These are phyloP conservation scores for Platycheirus albimanus DNA, from an alignment of 2,888 invertebrate species.

Conservation along the genomic window DNA sequence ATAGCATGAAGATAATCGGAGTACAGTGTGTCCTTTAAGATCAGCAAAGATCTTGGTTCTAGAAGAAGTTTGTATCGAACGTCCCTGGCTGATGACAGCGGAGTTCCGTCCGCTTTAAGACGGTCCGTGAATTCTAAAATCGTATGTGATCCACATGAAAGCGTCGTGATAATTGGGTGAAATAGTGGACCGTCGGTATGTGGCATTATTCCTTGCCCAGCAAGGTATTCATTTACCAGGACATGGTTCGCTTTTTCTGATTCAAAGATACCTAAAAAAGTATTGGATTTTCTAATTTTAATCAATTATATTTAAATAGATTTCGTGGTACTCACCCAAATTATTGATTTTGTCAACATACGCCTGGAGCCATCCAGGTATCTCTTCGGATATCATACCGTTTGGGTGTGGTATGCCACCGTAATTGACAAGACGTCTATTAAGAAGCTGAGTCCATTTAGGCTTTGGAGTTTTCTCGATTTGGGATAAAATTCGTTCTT, in stretches of 20 bases:
- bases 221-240: slow-evolving; percentile 95
- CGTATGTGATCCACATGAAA: slow-evolving; percentile 95
- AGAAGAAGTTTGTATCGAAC: slow-evolving; percentile 90
- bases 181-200: slow-evolving; percentile 98
- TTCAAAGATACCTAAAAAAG: slow-evolving; percentile 83
- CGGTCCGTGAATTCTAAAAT: slow-evolving; percentile 89
- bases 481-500: slow-evolving; percentile 87
- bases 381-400: slow-evolving; percentile 95
- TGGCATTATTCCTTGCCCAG: slow-evolving; percentile 98
- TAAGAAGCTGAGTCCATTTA: slow-evolving; percentile 96
- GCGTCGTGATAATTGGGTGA: slow-evolving; percentile 95
- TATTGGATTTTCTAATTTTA: no score
- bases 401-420: slow-evolving; percentile 97
- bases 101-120: slow-evolving; percentile 40
- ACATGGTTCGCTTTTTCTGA: slow-evolving; percentile 94
- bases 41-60: slow-evolving; percentile 93
- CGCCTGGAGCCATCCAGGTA: slow-evolving; percentile 92
- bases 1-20: slow-evolving; percentile 93
- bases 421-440: slow-evolving; percentile 98
- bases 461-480: slow-evolving; percentile 93
- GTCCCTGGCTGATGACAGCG: slow-evolving; percentile 68
- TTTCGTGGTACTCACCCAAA: slow-evolving; percentile 83
- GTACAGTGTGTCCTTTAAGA: slow-evolving; percentile 93
- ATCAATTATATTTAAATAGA: no score
- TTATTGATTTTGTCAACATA: slow-evolving; percentile 88